Conservation (phyloP, 2,113 vertebrate genomes). For the Motacilla alba region DNA sequence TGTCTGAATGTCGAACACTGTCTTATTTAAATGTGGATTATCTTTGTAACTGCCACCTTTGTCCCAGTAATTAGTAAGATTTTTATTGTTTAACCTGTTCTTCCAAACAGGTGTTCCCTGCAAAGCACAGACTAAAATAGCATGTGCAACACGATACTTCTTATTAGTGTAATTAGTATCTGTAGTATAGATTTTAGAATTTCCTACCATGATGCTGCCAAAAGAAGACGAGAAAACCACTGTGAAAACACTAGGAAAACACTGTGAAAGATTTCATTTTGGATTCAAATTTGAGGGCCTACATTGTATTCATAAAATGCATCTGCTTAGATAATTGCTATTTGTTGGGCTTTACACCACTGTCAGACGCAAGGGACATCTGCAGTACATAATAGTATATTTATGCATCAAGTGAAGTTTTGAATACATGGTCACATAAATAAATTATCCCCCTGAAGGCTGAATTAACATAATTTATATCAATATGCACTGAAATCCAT, state of each 20-base stretch:
- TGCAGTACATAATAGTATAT: neutral
- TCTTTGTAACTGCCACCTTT: neutral
- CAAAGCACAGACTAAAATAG: neutral
- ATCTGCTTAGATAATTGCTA: slow-evolving; percentile 7
- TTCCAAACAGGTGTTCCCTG: neutral
- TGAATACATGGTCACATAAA: neutral
- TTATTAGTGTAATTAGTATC: neutral
- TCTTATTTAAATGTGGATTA: neutral
- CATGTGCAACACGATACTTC: neutral
- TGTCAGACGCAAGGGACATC: neutral
- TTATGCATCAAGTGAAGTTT: slow-evolving; percentile 6
- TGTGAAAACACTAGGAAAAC: neutral
- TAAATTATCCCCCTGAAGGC: neutral
- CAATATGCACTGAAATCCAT: neutral
- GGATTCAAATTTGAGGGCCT: neutral
- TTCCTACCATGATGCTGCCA: neutral
- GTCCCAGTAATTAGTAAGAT: neutral
- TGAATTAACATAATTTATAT: slow-evolving; percentile 1
- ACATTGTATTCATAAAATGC: neutral
- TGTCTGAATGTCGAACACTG: neutral
- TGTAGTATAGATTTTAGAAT: neutral
- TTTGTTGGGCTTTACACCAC: neutral
- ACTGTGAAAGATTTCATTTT: neutral
- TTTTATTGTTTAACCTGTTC: neutral
- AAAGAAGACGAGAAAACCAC: neutral